Evolutionary conservation across 1,140 invertebrate genomes (phyloP), one percentile per base, ranked within the genome.

Genomic region (Drosophila guanche): DNA sequence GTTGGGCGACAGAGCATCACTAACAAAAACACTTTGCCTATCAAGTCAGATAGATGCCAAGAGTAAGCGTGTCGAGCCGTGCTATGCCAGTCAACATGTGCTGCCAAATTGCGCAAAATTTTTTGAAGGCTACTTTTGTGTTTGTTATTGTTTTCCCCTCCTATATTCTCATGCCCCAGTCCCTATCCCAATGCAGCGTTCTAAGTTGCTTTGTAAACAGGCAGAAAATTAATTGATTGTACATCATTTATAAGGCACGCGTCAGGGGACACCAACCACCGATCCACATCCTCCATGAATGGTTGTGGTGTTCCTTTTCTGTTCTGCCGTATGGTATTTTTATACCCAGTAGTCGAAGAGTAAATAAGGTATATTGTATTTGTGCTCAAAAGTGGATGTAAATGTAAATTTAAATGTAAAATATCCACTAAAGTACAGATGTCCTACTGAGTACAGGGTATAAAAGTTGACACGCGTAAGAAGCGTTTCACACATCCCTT

Each of bases 181-280:
- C 4, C 22, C 14, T 1, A 14, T 40, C 16, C 14, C 12, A 8
- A 20, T 63, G 48, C 53, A 46, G 53, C 33, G 22, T 22, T 42
- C 57, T 61, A 70, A 76, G 60, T 79, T 53, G 66, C 79, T 84
- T 45, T 68, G 80, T 62, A 84, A 85, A 84, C 72, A 84, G 63
- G 67, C 80, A 76, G 59, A 80, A 84, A 84, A 84, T 84, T 84
- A 84, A 84, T 85, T 85, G 80, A 84, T 84, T 85, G 76, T 84
- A 79, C 73, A 84, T 84, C 80, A 84, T 84, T 84, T 85, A 84
- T 85, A 85, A 84, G 76, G 59, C 80, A 73, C 76, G 72, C 80
- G 72, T 60, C 62, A 52, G 25, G 7, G 22, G 22, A 22, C 10
- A n/a, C 12, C 7, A 25, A 8, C 23, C 5, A 8, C 20, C 45